A percentile compares a stretch with the other conserved stretches of the same genome.
These are phyloP conservation scores for Pristionchus fissidentatus DNA, from an alignment of 2,888 invertebrate genomes.

Conservation along the genomic window DNA sequence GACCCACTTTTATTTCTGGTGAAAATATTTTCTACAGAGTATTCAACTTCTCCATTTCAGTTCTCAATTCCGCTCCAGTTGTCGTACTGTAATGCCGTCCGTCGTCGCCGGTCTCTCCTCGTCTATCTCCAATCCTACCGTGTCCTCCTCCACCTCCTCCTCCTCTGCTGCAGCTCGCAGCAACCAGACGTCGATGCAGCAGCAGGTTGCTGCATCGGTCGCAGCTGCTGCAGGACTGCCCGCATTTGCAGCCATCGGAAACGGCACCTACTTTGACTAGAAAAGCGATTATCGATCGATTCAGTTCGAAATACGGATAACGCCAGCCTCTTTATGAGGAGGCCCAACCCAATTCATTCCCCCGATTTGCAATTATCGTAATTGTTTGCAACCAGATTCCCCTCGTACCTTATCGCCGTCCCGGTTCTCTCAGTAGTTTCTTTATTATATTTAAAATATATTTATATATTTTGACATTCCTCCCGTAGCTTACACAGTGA, in stretches of 20 bases:
- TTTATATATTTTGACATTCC: not conserved
- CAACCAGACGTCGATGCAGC: not conserved
- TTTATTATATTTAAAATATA: no score
- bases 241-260: slow-evolving; percentile 33
- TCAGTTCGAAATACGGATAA: not conserved
- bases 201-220: slow-evolving; percentile 28
- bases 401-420: not conserved
- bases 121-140: slow-evolving; percentile 1
- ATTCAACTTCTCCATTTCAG: slow-evolving; percentile 12
- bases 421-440: not conserved
- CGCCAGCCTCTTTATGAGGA: no score
- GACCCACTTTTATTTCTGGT: not conserved
- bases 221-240: slow-evolving; percentile 26
- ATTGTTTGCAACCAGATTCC: not conserved
- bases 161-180: not conserved
- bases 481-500: not conserved
- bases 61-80: slow-evolving; percentile 40
- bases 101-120: not conserved
- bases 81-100: slow-evolving; percentile 21
- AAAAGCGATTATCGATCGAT: not conserved
- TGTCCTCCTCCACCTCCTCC: slow-evolving; percentile 13
- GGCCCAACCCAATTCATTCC: no score
- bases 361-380: no score
- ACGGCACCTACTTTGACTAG: slow-evolving; percentile 34
- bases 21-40: no score